Base-by-base conservation (phyloP, 2,888 invertebrate genomes). In the Orthosia gracilis region DNA sequence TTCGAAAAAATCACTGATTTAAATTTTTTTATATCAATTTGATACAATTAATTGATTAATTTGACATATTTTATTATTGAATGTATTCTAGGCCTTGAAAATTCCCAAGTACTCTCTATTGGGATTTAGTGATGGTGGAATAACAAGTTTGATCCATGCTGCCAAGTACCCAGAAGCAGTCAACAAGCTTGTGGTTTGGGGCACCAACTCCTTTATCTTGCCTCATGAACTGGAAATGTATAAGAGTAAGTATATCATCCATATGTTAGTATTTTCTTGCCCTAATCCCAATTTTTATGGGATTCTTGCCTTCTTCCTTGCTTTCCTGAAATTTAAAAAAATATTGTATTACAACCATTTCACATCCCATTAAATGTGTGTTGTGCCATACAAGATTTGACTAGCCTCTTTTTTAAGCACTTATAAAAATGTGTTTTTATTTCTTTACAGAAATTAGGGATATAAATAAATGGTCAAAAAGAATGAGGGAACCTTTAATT, bases 71-170 rank as follows among this genome's bases (percentile, higher is more conserved):
- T 4, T 68, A 64, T 26, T 59, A 26, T 26, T 40, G 1, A 40
- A 40, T 40, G 40, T 40, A 40, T 86, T 85, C 9, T 86, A 98
- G 97, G 94, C 95, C 61, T 90, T 99, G 13, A 97, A 97, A 3
- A 96, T 98, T 58, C 90, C 97, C 0, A 97, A 97, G 84, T 98
- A 97, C 92, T 98, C 98, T 0, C 88, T 99, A 15, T 89, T 99
- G 73, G 99, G 99, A 1, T 99, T 99, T 98, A 98, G 98, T 93
- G 98, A 98, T 94, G 99, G 99, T 45, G 99, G 98, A 3, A 98
- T 97, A 59, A 97, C 98, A 0, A 97, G 97, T 21, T 93, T 99
- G 81, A 97, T 99, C 49, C 90, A 98, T n/a, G 98, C 98, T 7
- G 98, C 98, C 2, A 97, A 97, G 75, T 97, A 98, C 92, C 97